Conservation (phyloP, 2,888 invertebrate genomes). For the Drosophila ustulata region DNA sequence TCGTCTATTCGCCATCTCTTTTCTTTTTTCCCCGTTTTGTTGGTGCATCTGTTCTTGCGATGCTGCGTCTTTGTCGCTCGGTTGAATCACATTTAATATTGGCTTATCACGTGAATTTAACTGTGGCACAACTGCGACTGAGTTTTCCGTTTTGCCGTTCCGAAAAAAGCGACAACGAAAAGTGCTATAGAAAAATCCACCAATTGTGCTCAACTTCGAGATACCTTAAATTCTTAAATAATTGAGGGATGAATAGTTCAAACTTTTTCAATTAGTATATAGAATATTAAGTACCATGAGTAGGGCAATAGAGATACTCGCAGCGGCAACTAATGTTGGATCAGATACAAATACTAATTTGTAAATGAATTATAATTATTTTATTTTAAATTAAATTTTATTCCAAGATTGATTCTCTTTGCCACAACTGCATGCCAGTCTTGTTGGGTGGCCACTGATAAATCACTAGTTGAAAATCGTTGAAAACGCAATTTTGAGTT, state of each 20-base stretch:
- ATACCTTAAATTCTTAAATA: too few relatives aligned
- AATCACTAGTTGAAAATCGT: conserved; percentile 11
- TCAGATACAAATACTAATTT: too few relatives aligned
- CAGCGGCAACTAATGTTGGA: too few relatives aligned
- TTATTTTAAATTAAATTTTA: too few relatives aligned
- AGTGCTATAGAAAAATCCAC: conserved; percentile 32
- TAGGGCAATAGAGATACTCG: too few relatives aligned
- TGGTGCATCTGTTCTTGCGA: not conserved
- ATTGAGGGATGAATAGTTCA: too few relatives aligned
- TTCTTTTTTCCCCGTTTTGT: not conserved
- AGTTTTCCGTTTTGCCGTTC: conserved; percentile 36
- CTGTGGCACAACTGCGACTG: conserved; percentile 63
- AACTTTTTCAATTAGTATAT: too few relatives aligned
- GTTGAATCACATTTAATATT: conserved; percentile 77
- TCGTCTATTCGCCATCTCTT: not conserved
- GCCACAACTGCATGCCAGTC: not conserved
- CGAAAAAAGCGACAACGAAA: not conserved
- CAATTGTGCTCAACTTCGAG: not conserved
- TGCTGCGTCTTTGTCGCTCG: conserved; percentile 34
- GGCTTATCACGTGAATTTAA: conserved; percentile 79
- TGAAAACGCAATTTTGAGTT: conserved; percentile 33
- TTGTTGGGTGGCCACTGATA: not conserved
- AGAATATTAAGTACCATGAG: too few relatives aligned
- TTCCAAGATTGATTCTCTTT: too few relatives aligned
- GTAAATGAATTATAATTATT: too few relatives aligned